Conservation (phyloP, 2,797 vertebrate genomes). For the Darevskia nairensis region DNA sequence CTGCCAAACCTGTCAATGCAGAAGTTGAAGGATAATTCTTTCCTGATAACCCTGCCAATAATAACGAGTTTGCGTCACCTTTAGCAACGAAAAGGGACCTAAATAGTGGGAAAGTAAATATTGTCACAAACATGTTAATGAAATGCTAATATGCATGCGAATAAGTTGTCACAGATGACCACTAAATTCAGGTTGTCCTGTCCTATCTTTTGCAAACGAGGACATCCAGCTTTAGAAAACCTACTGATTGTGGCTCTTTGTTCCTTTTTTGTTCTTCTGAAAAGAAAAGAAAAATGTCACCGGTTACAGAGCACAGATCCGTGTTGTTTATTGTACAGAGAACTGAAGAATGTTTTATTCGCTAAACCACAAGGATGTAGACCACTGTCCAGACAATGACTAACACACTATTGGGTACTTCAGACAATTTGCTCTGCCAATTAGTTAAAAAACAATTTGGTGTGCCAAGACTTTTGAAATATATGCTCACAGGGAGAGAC, state of each 20-base stretch:
- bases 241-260: background rate
- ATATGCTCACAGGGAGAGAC: background rate
- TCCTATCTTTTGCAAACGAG: background rate
- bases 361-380: slow-evolving; percentile 51
- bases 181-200: slow-evolving; percentile 19
- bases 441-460: slow-evolving; percentile 37
- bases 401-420: slow-evolving; percentile 41
- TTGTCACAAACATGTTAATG: accelerated
- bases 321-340: background rate
- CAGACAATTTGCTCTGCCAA: slow-evolving; percentile 35
- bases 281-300: background rate
- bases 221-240: background rate
- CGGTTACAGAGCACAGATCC: slow-evolving; percentile 45
- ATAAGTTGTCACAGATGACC: background rate
- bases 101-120: background rate
- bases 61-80: background rate
- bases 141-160: background rate
- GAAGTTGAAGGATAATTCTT: background rate
- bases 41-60: accelerated
- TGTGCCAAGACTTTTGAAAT: slow-evolving; percentile 17
- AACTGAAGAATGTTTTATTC: slow-evolving; percentile 40
- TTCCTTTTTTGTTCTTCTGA: background rate
- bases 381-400: slow-evolving; percentile 55
- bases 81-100: background rate
- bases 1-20: background rate